These are phyloP conservation scores for Palloptera scutellata DNA, from an alignment of 2,888 invertebrate genomes.

Conservation along the genomic window DNA sequence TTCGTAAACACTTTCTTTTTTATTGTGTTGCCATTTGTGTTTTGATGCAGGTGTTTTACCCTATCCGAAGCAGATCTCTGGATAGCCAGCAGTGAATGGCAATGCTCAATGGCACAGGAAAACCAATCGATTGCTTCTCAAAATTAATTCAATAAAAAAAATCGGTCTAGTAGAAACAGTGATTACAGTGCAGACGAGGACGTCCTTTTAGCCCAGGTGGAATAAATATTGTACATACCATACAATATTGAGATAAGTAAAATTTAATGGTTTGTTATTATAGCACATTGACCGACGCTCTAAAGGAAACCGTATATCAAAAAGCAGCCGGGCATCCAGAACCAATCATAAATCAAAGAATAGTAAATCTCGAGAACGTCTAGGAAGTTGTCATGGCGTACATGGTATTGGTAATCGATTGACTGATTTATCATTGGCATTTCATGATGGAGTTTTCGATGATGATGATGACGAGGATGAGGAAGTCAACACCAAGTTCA, in stretches of 20 bases:
- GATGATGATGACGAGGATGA: slow-evolving; percentile 20
- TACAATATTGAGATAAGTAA: too few relatives aligned
- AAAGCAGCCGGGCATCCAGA: not conserved
- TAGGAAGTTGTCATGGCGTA: not conserved
- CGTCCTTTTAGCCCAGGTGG: slow-evolving; percentile 27
- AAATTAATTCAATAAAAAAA: slow-evolving; percentile 2
- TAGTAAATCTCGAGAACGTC: not conserved
- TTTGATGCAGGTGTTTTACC: slow-evolving; percentile 51
- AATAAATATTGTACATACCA: too few relatives aligned
- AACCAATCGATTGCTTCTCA: slow-evolving; percentile 28
- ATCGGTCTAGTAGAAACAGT: not conserved
- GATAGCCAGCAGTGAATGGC: slow-evolving; percentile 48
- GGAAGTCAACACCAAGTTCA: slow-evolving; percentile 30
- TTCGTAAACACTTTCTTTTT: slow-evolving; percentile 51
- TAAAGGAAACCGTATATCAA: not conserved
- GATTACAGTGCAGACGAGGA: slow-evolving; percentile 21
- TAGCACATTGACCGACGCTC: slow-evolving; percentile 1
- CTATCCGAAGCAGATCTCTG: slow-evolving; percentile 48
- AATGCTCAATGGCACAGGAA: slow-evolving; percentile 36
- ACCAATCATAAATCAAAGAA: not conserved
- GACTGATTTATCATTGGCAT: not conserved
- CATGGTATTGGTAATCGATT: not conserved
- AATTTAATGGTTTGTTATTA: not conserved
- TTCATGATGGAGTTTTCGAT: slow-evolving; percentile 1
- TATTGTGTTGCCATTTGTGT: slow-evolving; percentile 46